phyloP scores from a whole-genome alignment of 1,140 invertebrate genomes.

The Psix sp. region DNA sequence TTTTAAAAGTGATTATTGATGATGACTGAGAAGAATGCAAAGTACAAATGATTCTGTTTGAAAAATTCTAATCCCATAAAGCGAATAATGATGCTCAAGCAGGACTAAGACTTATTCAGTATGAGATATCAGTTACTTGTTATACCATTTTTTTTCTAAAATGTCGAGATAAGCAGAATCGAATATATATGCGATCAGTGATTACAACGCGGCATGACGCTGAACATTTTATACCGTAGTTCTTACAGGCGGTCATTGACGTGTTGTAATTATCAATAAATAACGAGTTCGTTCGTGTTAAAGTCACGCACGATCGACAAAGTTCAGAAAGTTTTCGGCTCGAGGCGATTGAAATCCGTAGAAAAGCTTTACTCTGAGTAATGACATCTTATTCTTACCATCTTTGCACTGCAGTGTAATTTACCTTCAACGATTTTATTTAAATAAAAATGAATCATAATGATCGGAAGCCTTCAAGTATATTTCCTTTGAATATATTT shows the following conservation, averaged over 20 bases:
- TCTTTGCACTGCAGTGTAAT: too few species aligned
- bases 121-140: slow-evolving; percentile 49
- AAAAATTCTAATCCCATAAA: too few species aligned
- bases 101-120: slow-evolving; percentile 27
- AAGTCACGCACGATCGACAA: slow-evolving; percentile 54
- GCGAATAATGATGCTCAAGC: slow-evolving; percentile 11
- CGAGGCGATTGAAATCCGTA: slow-evolving; percentile 30
- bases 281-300: slow-evolving; percentile 35
- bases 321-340: slow-evolving; percentile 39
- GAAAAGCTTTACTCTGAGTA: slow-evolving; percentile 33
- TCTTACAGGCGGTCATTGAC: slow-evolving; percentile 54
- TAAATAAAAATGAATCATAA: slow-evolving; percentile 12
- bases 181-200: slow-evolving; percentile 54
- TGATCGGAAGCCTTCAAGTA: slow-evolving; percentile 37
- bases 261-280: slow-evolving; percentile 58
- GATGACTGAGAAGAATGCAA: too few species aligned
- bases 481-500: slow-evolving; percentile 26
- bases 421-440: too few species aligned
- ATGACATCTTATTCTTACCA: slow-evolving; percentile 51
- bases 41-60: too few species aligned
- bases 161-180: slow-evolving; percentile 44
- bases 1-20: too few species aligned
- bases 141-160: slow-evolving; percentile 28
- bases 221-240: slow-evolving; percentile 45
- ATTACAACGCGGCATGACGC: slow-evolving; percentile 62